Conservation (phyloP, 1,140 invertebrate species). For the Drosophila kanapiae region DNA sequence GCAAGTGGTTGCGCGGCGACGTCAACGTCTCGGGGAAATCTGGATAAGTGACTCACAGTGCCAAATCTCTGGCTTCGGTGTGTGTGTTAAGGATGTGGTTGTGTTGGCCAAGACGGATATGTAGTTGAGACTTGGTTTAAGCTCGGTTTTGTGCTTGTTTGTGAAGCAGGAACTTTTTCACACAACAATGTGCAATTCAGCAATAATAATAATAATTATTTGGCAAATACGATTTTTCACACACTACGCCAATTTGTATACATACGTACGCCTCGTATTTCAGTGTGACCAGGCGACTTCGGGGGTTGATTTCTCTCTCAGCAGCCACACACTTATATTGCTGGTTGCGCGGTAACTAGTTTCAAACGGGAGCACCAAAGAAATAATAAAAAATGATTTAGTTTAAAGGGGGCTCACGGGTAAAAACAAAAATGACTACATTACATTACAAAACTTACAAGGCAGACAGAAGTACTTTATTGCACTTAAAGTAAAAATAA, state of each 20-base stretch:
- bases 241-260: slow-evolving; percentile 30
- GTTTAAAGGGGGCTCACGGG: too few relatives aligned
- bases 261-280: slow-evolving; percentile 12
- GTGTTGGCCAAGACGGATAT: slow-evolving; percentile 7
- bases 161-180: slow-evolving; percentile 24
- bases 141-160: slow-evolving; percentile 15
- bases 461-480: too few relatives aligned
- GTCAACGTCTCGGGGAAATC: slow-evolving; percentile 27
- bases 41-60: slow-evolving; percentile 61
- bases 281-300: neutral
- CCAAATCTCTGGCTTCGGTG: slow-evolving; percentile 1
- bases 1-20: slow-evolving; percentile 65
- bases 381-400: too few relatives aligned
- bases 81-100: neutral
- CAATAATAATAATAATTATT: slow-evolving; percentile 24
- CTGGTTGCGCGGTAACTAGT: neutral
- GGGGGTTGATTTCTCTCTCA: neutral
- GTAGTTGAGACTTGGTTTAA: neutral
- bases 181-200: slow-evolving; percentile 19
- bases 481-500: too few relatives aligned
- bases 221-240: slow-evolving; percentile 32
- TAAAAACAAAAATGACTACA: too few relatives aligned
- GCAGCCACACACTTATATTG: neutral
- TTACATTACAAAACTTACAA: too few relatives aligned
- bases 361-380: too few relatives aligned